Evolutionary conservation across 2,113 vertebrate genomes (phyloP).

Genomic region (Semicossyphus pulcher): DNA sequence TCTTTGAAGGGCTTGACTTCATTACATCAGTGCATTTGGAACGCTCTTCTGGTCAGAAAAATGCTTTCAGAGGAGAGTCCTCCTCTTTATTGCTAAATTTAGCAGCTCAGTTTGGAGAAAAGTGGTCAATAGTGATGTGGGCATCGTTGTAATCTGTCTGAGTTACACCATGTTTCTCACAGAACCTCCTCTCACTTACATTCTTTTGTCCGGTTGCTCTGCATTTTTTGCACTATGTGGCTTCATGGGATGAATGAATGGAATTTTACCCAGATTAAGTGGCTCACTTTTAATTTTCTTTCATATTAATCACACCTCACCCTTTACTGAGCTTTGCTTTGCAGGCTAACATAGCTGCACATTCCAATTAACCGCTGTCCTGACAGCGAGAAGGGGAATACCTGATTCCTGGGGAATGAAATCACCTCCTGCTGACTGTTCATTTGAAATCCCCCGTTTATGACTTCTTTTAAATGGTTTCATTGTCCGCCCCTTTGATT

Average conservation of each 20-base stretch:
- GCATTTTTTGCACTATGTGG: not conserved
- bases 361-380: conserved; percentile 7
- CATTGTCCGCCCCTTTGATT: conserved; percentile 4
- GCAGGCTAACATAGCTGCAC: not conserved
- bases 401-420: conserved; percentile 55
- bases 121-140: conserved; percentile 45
- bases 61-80: conserved; percentile 40
- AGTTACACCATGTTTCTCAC: conserved; percentile 29
- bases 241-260: not conserved
- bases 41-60: conserved; percentile 53
- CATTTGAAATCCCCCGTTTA: conserved; percentile 55
- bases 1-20: conserved; percentile 48
- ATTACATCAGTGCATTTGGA: conserved; percentile 60
- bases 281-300: not conserved
- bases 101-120: conserved; percentile 42
- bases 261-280: not conserved
- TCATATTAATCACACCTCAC: not conserved
- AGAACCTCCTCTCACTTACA: conserved; percentile 18
- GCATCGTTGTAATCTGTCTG: conserved; percentile 45
- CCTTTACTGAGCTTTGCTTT: not conserved
- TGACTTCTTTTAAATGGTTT: conserved; percentile 4
- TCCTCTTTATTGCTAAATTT: conserved; percentile 49
- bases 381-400: conserved; percentile 63
- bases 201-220: not conserved
- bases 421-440: conserved; percentile 47